Percentiles rank a stretch among this genome's conserved stretches.
phyloP scores from a whole-genome alignment of 2,797 vertebrate genomes.

The Halcyon leucocephala region DNA sequence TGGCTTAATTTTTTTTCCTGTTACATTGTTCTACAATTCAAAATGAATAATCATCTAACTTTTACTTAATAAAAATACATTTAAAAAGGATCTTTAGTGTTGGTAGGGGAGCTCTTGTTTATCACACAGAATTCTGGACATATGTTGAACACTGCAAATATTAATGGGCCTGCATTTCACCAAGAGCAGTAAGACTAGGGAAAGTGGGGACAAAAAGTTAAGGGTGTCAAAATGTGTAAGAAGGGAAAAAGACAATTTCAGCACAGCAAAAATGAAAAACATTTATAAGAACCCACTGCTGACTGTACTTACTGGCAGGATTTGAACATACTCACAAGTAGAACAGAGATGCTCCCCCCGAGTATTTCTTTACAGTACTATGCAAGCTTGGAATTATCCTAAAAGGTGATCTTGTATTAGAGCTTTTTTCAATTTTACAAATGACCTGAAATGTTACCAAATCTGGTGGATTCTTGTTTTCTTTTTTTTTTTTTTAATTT shows the following conservation, averaged over 20 bases:
- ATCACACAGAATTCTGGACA: neutral
- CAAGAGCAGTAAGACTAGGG: neutral
- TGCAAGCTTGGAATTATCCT: neutral
- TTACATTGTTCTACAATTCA: neutral
- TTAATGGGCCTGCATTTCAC: neutral
- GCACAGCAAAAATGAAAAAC: neutral
- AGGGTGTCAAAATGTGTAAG: neutral
- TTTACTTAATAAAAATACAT: neutral
- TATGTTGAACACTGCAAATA: neutral
- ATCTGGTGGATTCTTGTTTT: neutral
- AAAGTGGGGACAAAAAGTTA: neutral
- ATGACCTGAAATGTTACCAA: neutral
- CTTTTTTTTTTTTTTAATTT: neutral
- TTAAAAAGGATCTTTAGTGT: neutral
- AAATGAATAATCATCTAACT: neutral
- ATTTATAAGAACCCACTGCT: neutral
- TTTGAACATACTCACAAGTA: neutral
- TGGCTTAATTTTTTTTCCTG: neutral
- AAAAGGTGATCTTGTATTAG: neutral
- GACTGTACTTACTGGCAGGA: neutral
- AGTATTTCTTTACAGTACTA: neutral
- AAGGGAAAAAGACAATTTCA: neutral
- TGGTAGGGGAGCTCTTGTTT: neutral
- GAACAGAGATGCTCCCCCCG: rapidly evolving
- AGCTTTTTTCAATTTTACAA: neutral